Conservation (phyloP, 2,888 invertebrate genomes). For the Heliconius erato region DNA sequence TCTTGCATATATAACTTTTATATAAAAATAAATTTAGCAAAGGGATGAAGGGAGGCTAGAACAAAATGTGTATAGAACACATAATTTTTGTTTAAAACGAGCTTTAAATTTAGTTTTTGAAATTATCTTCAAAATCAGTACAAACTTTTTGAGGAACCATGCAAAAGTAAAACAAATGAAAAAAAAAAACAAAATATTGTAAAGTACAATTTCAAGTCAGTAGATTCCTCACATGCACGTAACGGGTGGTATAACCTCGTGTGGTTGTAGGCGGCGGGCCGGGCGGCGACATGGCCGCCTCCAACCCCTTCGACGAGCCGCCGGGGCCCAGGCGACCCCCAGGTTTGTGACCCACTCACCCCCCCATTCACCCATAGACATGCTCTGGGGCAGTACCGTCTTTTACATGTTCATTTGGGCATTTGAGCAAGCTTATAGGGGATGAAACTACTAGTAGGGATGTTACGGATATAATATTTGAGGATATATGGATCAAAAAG, state of each 20-base stretch:
- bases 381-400: background rate
- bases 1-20: background rate
- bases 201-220: constrained; percentile 25
- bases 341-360: constrained; percentile 75
- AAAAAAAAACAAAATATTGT: background rate
- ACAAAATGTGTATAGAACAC: background rate
- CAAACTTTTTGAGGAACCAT: background rate
- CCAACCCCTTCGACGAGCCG: constrained; percentile 94
- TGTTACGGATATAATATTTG: background rate
- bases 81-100: background rate
- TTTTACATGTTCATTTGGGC: background rate
- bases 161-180: background rate
- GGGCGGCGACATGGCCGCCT: constrained; percentile 91
- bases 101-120: background rate
- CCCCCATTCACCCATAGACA: constrained; percentile 48
- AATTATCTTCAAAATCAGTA: background rate
- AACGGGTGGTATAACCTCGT: constrained; percentile 58
- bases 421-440: no score
- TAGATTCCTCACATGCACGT: constrained; percentile 48
- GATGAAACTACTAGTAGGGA: background rate
- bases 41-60: background rate
- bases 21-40: background rate
- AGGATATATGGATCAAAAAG: background rate
- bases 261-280: constrained; percentile 83
- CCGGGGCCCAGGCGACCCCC: constrained; percentile 85